Percentiles rank a stretch among this genome's conserved stretches.
These are phyloP conservation scores for Scolopax bukidnonensis DNA, from an alignment of 2,797 vertebrate species.

Conservation along the genomic window DNA sequence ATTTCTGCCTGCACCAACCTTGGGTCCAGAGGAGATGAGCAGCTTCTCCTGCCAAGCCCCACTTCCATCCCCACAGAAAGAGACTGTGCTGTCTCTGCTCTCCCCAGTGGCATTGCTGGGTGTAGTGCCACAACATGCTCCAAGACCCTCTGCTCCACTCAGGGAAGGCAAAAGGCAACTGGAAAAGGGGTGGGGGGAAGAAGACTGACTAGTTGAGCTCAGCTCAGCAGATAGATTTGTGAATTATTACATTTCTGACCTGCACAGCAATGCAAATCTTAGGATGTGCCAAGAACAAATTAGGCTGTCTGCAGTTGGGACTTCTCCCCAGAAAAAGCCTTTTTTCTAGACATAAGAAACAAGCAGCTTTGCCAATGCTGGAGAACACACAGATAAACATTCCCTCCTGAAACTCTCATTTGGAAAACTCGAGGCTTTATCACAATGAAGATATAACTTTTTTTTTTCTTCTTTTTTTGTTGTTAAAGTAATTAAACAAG, in stretches of 20 bases:
- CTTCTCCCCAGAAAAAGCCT: not conserved
- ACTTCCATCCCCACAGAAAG: not conserved
- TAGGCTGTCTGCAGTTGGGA: constrained; percentile 63
- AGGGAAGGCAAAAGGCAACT: not conserved
- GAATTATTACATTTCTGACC: constrained; percentile 65
- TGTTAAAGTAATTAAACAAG: not conserved
- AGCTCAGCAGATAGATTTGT: constrained; percentile 20
- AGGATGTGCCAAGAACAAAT: constrained; percentile 72
- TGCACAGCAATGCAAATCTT: constrained; percentile 1
- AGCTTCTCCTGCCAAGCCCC: not conserved
- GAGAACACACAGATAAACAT: constrained; percentile 35
- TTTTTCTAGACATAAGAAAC: constrained; percentile 28
- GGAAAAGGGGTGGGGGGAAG: not conserved
- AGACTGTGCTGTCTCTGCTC: not conserved
- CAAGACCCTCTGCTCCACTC: not conserved
- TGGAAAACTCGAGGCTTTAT: constrained; percentile 19
- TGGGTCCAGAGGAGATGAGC: not conserved
- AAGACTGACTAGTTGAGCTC: not conserved
- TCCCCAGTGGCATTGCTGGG: not conserved
- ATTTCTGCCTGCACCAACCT: not conserved
- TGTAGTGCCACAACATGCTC: rapidly evolving
- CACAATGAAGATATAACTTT: not conserved
- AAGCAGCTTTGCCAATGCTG: constrained; percentile 7
- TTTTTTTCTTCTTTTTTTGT: not conserved
- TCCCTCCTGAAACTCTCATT: not conserved